phyloP scores from a whole-genome alignment of 2,888 invertebrate genomes.

The Yponomeuta evonymella region DNA sequence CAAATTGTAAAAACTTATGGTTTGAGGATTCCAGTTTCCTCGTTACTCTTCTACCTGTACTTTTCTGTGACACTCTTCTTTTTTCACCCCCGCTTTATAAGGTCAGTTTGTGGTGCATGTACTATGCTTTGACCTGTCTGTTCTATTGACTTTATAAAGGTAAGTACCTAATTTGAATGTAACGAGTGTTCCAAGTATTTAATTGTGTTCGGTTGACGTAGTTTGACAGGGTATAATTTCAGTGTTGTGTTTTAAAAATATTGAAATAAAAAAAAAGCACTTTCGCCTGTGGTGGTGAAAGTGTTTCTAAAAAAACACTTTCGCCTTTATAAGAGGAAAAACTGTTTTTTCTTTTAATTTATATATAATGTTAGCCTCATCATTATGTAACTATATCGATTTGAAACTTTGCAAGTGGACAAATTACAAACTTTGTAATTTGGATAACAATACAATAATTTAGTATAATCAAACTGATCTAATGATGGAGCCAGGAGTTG shows the following conservation, averaged over 20 bases:
- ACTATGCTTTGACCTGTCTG: slow-evolving; percentile 8
- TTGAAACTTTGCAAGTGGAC: too few relatives aligned
- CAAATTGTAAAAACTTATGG: slow-evolving; percentile 75
- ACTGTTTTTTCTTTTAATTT: too few relatives aligned
- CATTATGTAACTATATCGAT: too few relatives aligned
- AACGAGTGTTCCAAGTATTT: slow-evolving; percentile 6
- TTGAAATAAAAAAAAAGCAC: background rate
- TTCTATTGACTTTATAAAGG: slow-evolving; percentile 7
- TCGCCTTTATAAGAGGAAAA: too few relatives aligned
- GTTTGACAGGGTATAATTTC: background rate
- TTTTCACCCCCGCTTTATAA: slow-evolving; percentile 12
- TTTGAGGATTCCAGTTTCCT: slow-evolving; percentile 72
- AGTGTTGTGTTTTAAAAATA: background rate
- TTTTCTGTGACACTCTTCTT: background rate
- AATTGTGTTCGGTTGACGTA: background rate
- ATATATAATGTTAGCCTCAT: too few relatives aligned
- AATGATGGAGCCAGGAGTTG: too few relatives aligned
- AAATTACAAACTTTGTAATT: too few relatives aligned
- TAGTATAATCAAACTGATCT: too few relatives aligned
- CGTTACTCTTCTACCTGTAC: slow-evolving; percentile 58
- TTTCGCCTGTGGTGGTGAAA: background rate
- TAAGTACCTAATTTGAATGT: slow-evolving; percentile 7
- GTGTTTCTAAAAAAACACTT: too few relatives aligned
- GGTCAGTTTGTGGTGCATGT: slow-evolving; percentile 7
- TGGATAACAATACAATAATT: too few relatives aligned